Conservation (phyloP, 2,113 vertebrate genomes). For the Sturnus vulgaris region DNA sequence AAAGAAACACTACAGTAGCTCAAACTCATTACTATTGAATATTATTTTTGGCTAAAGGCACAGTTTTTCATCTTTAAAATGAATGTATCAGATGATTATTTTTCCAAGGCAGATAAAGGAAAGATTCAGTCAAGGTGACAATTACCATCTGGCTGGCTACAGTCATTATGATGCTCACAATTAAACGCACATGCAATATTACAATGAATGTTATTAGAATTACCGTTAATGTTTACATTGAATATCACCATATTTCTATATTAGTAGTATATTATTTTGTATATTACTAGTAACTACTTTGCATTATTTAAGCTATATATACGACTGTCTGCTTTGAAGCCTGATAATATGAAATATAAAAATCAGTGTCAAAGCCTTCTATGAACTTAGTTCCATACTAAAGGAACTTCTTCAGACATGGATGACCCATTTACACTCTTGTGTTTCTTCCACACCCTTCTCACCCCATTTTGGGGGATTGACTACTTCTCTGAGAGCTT, state of each 20-base stretch:
- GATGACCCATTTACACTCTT: neutral
- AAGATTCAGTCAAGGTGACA: constrained; percentile 65
- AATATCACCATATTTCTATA: neutral
- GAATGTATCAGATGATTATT: neutral
- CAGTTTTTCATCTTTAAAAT: neutral
- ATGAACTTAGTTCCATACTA: neutral
- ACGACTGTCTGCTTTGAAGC: neutral
- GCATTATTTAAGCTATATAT: neutral
- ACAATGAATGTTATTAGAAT: neutral
- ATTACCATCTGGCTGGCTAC: constrained; percentile 18
- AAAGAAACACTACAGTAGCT: neutral
- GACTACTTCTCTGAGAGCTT: neutral
- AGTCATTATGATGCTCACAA: neutral
- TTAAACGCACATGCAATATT: neutral
- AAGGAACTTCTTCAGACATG: neutral
- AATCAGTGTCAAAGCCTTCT: neutral
- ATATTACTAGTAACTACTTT: neutral
- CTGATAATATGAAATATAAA: neutral
- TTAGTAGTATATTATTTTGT: neutral
- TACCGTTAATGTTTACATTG: neutral
- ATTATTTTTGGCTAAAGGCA: neutral
- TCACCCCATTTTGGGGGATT: neutral
- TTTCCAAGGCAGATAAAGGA: neutral
- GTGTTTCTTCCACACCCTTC: neutral
- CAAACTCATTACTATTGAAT: neutral